A percentile compares a stretch with the other conserved stretches of the same genome.
Conservation (phyloP, 2,888 invertebrate species). For the Eudasyphora cyanicolor region DNA sequence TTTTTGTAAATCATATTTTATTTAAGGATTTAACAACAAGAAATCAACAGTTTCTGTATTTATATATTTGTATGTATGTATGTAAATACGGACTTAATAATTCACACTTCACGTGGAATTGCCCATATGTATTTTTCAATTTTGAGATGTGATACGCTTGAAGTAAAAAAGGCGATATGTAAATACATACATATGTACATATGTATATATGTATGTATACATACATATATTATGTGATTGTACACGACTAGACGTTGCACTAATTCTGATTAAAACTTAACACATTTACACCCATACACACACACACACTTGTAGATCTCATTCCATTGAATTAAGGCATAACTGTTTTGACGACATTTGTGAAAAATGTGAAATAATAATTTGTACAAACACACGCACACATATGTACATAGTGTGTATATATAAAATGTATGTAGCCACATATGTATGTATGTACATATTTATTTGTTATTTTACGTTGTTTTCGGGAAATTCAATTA, state of each 20-base stretch:
- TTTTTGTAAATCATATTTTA: too few relatives aligned
- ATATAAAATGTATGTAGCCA: too few relatives aligned
- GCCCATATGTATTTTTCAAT: not conserved
- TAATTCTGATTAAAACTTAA: conserved; percentile 23
- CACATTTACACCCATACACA: conserved; percentile 3
- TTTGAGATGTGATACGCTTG: too few relatives aligned
- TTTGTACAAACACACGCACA: not conserved
- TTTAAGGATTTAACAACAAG: too few relatives aligned
- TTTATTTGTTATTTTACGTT: not conserved
- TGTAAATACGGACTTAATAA: too few relatives aligned
- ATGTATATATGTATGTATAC: not conserved
- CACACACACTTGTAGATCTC: not conserved
- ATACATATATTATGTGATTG: not conserved
- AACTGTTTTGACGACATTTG: not conserved
- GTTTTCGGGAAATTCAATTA: conserved; percentile 35
- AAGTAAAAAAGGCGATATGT: too few relatives aligned
- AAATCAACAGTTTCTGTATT: too few relatives aligned
- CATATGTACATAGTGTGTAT: too few relatives aligned
- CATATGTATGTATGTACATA: too few relatives aligned
- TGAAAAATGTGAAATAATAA: not conserved
- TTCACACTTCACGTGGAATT: too few relatives aligned
- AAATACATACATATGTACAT: conserved; percentile 2
- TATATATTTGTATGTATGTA: too few relatives aligned
- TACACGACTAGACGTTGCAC: conserved; percentile 12
- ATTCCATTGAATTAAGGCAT: not conserved